Evolutionary conservation across 1,140 invertebrate species (phyloP).

Genomic region (Rhizoglyphus robini): DNA sequence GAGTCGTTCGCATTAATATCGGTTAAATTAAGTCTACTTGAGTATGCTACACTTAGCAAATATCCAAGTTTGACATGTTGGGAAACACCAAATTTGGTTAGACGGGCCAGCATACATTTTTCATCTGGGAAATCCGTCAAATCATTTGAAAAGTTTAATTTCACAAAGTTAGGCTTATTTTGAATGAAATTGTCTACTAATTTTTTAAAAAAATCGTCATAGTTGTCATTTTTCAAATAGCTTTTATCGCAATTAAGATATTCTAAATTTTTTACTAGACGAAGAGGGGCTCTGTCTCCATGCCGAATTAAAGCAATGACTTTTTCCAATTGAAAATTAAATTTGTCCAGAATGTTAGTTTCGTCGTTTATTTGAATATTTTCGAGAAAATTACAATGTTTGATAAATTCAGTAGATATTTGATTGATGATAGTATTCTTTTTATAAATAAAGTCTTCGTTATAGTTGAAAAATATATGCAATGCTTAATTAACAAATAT

Average conservation of each 20-base stretch:
- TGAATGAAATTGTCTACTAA: too few species aligned
- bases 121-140: not conserved
- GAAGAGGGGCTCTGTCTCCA: constrained; percentile 69
- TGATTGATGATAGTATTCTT: too few species aligned
- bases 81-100: constrained; percentile 51
- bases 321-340: not conserved
- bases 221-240: constrained; percentile 20
- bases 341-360: too few species aligned
- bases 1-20: constrained; percentile 42
- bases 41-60: constrained; percentile 53
- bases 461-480: too few species aligned
- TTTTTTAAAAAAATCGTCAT: too few species aligned
- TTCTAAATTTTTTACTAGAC: constrained; percentile 56
- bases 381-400: constrained; percentile 4
- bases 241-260: constrained; percentile 54
- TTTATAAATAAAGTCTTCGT: too few species aligned
- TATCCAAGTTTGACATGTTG: constrained; percentile 64
- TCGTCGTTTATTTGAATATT: not conserved
- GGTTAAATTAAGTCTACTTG: constrained; percentile 41
- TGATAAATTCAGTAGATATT: not conserved
- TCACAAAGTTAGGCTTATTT: too few species aligned
- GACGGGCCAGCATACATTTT: constrained; percentile 49
- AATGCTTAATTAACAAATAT: too few species aligned
- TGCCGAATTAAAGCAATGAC: constrained; percentile 65
- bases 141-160: too few species aligned